Base-by-base conservation (phyloP, 2,888 invertebrate species). In the Athalia cordata region DNA sequence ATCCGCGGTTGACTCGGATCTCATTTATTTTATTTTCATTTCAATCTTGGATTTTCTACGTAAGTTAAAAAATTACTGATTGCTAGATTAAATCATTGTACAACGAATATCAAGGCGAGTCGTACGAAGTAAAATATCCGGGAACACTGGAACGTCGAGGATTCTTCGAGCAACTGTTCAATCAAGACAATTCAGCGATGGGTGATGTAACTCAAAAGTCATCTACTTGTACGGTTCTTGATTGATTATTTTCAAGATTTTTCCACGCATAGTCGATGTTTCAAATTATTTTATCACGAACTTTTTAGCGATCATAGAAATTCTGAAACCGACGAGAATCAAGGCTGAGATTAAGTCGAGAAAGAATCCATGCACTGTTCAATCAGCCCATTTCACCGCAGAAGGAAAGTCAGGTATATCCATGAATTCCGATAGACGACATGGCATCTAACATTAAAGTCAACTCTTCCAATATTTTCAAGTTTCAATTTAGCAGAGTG, bases 151-250 rank as follows among this genome's bases (percentile, higher is more conserved):
- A 89, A 77, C 85, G 89, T 50, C 82, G 84, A 67, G 79, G 83
- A 49, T 89, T 86, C 76, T 89, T 89, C 75, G 84, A 85, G 57
- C 88, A 89, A 78, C 76, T 89, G 43, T 89, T 89, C 68, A 64
- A 82, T 0, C 83, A 80, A 72, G 8, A 77, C 6, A 82, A 82
- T 79, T 72, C 81, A 1, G 59, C 77, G 0, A 77, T 82, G 0
- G 85, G 86, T 50, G 80, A 81, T 65, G 80, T 84, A 11, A 88
- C 88, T 3, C 85, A 84, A 29, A 81, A 81, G 79, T 88, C 88
- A 0, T 88, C 86, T 0, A 84, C 85, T 80, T 86, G 89, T 89
- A 80, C 64, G 72, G 55, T 50, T 29, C 4, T 49, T 29, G 29
- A 29, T 29, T 29, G 29, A 29, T 29, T 29, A 29, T 29, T 29